These are phyloP conservation scores for Zaprionus gabonicus DNA, from an alignment of 1,140 invertebrate genomes.

Conservation along the genomic window DNA sequence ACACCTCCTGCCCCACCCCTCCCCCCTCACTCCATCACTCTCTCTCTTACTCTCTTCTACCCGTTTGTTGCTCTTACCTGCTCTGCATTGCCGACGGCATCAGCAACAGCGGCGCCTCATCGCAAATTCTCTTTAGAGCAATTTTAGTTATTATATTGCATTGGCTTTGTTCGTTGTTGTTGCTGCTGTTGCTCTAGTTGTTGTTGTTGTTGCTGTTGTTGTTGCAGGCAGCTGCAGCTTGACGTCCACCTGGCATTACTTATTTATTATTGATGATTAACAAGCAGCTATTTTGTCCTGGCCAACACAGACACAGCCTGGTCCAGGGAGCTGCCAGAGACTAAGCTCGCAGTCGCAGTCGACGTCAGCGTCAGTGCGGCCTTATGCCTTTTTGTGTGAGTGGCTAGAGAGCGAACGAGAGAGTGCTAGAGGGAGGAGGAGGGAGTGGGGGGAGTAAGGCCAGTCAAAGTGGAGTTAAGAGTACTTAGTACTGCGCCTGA, in stretches of 20 bases:
- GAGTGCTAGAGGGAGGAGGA: not conserved
- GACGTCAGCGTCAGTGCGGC: slow-evolving; percentile 27
- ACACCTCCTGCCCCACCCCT: slow-evolving; percentile 2
- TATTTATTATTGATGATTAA: slow-evolving; percentile 81
- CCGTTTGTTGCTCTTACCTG: not conserved
- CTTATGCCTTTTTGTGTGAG: slow-evolving; percentile 31
- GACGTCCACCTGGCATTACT: slow-evolving; percentile 70
- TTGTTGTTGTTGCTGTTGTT: slow-evolving; percentile 13
- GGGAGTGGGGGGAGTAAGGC: not conserved
- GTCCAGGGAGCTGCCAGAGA: not conserved
- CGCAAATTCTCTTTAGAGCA: slow-evolving; percentile 78
- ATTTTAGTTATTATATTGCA: slow-evolving; percentile 82
- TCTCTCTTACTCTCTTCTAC: not conserved
- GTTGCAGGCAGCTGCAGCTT: slow-evolving; percentile 55
- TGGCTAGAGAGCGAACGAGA: not conserved
- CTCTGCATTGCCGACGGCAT: slow-evolving; percentile 9
- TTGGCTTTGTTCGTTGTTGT: slow-evolving; percentile 68
- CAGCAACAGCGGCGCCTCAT: slow-evolving; percentile 61
- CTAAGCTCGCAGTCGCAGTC: slow-evolving; percentile 22
- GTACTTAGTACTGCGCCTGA: slow-evolving; percentile 28
- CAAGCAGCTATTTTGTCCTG: slow-evolving; percentile 64
- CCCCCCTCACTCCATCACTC: not conserved
- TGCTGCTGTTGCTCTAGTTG: slow-evolving; percentile 24
- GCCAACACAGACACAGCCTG: slow-evolving; percentile 26
- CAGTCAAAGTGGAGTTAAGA: slow-evolving; percentile 21